phyloP scores from a whole-genome alignment of 1,140 invertebrate species.

The Anagrus nilaparvatae region DNA sequence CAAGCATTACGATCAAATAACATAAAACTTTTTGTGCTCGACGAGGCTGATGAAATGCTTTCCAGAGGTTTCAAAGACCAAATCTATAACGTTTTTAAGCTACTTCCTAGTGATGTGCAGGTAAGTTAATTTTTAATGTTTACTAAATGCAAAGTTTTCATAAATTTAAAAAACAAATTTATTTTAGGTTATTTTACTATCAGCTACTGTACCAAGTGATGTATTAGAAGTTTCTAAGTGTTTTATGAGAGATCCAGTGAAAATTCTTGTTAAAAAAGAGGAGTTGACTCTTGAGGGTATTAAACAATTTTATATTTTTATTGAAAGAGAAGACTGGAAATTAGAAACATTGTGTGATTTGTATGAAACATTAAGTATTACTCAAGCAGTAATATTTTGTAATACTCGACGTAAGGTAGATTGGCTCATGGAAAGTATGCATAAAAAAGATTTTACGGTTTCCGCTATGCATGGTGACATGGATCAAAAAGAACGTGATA shows the following conservation, averaged over 20 bases:
- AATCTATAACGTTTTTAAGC: conserved; percentile 98
- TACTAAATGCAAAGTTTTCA: too few species aligned
- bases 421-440: conserved; percentile 93
- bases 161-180: too few species aligned
- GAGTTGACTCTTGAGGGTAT: conserved; percentile 96
- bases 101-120: conserved; percentile 94
- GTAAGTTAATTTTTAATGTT: too few species aligned
- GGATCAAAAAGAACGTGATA: conserved; percentile 97
- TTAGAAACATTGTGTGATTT: conserved; percentile 97
- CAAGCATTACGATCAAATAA: conserved; percentile 85
- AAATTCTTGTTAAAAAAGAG: conserved; percentile 96
- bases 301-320: conserved; percentile 98
- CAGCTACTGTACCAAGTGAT: conserved; percentile 95
- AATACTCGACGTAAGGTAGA: conserved; percentile 96
- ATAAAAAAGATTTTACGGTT: conserved; percentile 97
- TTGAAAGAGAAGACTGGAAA: conserved; percentile 99
- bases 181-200: too few species aligned
- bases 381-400: conserved; percentile 94
- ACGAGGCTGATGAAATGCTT: conserved; percentile 99
- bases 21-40: conserved; percentile 95
- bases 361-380: conserved; percentile 92
- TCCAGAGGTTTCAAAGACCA: conserved; percentile 99
- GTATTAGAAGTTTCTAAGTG: conserved; percentile 99
- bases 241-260: conserved; percentile 99
- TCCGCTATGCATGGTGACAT: conserved; percentile 99